Evolutionary conservation across 1,140 invertebrate genomes (phyloP).

Genomic region (Caenorhabditis briggsae): DNA sequence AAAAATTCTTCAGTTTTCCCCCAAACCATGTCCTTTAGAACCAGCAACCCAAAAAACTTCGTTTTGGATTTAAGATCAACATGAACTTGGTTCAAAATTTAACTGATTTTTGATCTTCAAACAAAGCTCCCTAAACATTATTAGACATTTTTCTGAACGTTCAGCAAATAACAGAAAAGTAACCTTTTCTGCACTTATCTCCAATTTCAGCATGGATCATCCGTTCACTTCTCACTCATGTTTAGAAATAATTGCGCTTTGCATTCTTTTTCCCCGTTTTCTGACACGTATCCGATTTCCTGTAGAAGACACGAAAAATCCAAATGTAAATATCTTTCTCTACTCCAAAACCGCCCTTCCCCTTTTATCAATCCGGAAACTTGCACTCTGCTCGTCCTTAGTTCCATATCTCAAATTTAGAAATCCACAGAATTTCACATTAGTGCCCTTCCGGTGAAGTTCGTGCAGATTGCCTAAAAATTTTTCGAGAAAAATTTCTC

Average conservation of each 20-base stretch:
- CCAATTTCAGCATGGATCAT: too few relatives aligned
- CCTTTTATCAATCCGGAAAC: conserved; percentile 42
- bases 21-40: too few relatives aligned
- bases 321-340: not conserved
- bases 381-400: conserved; percentile 7
- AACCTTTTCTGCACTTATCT: too few relatives aligned
- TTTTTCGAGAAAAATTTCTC: not conserved
- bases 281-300: not conserved
- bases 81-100: too few relatives aligned
- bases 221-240: too few relatives aligned
- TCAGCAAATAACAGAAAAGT: too few relatives aligned
- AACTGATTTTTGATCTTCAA: too few relatives aligned
- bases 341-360: not conserved
- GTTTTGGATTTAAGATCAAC: too few relatives aligned
- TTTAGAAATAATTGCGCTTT: not conserved
- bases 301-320: not conserved
- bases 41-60: too few relatives aligned
- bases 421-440: not conserved
- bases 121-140: too few relatives aligned
- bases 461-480: conserved; percentile 33
- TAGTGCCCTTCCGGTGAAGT: conserved; percentile 24
- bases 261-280: not conserved
- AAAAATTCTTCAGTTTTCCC: too few relatives aligned
- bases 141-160: too few relatives aligned
- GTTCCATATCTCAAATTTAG: conserved; percentile 34